These are phyloP conservation scores for Erebia epiphron DNA, from an alignment of 2,888 invertebrate genomes.

Conservation along the genomic window DNA sequence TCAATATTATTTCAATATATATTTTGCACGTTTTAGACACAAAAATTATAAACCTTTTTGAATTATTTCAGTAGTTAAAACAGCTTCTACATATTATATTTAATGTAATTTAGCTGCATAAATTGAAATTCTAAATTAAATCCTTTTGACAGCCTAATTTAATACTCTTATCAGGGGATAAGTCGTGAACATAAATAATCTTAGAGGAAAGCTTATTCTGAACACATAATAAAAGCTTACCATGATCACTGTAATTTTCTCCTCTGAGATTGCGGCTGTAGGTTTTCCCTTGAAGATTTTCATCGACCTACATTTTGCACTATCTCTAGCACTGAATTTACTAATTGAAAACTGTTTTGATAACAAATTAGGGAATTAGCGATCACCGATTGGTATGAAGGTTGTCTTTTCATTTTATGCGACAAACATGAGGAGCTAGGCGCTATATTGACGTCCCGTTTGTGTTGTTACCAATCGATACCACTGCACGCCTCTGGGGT, in stretches of 20 bases:
- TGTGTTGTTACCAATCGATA: constrained; percentile 72
- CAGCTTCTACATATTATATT: too few species aligned
- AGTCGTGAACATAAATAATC: not conserved
- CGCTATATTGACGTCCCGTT: constrained; percentile 63
- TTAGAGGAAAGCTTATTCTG: not conserved
- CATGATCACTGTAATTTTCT: constrained; percentile 35
- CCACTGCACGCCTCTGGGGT: constrained; percentile 58
- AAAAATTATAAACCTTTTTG: too few species aligned
- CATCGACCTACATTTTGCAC: constrained; percentile 40
- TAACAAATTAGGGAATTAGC: constrained; percentile 25
- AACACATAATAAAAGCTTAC: constrained; percentile 35
- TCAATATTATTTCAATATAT: too few species aligned
- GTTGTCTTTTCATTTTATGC: constrained; percentile 74
- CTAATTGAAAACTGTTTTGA: constrained; percentile 11
- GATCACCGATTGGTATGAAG: constrained; percentile 45
- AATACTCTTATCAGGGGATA: not conserved
- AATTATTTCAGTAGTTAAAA: too few species aligned
- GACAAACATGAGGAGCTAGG: constrained; percentile 66
- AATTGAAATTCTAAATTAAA: too few species aligned
- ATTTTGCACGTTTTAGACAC: too few species aligned
- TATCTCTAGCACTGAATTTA: constrained; percentile 19
- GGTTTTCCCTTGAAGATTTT: constrained; percentile 10
- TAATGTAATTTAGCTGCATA: too few species aligned
- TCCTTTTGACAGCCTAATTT: too few species aligned
- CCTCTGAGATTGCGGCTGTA: constrained; percentile 10